phyloP scores from a whole-genome alignment of 2,113 vertebrate species.

The Poeciliopsis retropinna region DNA sequence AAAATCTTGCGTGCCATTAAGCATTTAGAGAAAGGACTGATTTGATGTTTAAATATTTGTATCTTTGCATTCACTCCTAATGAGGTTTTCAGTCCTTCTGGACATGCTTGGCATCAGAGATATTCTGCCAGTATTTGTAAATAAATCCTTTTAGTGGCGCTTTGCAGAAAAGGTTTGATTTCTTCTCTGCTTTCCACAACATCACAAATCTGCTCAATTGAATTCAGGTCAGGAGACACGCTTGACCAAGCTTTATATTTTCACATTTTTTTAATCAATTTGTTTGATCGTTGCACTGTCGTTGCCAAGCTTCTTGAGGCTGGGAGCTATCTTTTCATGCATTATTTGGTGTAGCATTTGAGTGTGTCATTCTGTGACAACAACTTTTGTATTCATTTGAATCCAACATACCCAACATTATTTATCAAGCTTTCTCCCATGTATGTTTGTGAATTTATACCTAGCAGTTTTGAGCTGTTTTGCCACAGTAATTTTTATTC shows the following conservation, averaged over 20 bases:
- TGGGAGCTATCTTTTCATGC: background rate
- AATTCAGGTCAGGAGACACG: background rate
- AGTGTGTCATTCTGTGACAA: background rate
- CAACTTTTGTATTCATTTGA: background rate
- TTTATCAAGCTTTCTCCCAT: background rate
- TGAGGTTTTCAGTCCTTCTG: background rate
- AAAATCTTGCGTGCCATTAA: background rate
- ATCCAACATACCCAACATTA: background rate
- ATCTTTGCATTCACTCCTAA: background rate
- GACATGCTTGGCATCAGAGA: background rate
- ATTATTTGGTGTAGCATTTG: background rate
- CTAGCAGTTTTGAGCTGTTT: background rate
- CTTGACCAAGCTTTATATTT: background rate
- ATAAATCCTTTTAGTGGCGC: constrained; percentile 4
- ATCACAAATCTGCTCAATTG: constrained; percentile 3
- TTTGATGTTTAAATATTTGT: constrained; percentile 1
- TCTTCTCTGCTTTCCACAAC: background rate
- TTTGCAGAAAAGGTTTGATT: constrained; percentile 4
- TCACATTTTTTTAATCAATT: background rate
- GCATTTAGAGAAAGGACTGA: background rate
- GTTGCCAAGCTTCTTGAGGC: constrained; percentile 9
- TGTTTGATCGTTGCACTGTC: constrained; percentile 4
- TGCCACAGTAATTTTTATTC: background rate
- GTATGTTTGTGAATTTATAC: background rate
- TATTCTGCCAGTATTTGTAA: constrained; percentile 9